Conservation (phyloP, 2,797 vertebrate genomes). For the Trachops cirrhosus region DNA sequence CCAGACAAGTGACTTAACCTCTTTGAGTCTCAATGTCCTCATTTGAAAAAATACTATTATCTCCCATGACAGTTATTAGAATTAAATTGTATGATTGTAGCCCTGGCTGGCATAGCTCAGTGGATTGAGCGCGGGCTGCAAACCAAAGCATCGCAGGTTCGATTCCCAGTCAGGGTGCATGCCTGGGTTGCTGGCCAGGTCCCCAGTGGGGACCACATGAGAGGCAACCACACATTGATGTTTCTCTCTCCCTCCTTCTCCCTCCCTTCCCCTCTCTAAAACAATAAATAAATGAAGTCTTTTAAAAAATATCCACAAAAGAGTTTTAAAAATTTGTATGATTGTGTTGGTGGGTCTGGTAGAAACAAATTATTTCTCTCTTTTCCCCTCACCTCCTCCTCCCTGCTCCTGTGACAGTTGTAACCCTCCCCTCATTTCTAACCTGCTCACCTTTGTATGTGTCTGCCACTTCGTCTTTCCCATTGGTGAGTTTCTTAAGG, state of each 20-base stretch:
- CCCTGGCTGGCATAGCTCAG: no score
- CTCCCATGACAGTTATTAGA: background rate
- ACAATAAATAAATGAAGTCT: no score
- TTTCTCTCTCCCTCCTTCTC: no score
- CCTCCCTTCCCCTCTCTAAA: no score
- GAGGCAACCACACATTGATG: no score
- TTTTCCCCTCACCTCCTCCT: background rate
- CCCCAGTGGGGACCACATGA: no score
- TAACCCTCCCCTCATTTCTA: background rate
- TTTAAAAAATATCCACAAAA: no score
- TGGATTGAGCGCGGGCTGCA: no score
- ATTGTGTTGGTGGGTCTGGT: background rate
- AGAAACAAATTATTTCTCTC: background rate
- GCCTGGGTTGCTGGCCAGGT: no score
- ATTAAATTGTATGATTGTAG: background rate
- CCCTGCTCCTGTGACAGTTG: rapidly evolving
- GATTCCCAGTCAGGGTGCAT: no score
- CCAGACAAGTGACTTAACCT: background rate
- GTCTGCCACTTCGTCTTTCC: background rate
- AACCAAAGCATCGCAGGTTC: no score
- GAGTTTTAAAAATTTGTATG: no score
- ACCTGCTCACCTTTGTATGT: background rate
- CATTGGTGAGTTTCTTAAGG: background rate
- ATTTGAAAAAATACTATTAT: background rate
- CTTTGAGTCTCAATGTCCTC: background rate